Conservation (phyloP, 2,888 invertebrate genomes). For the Griposia aprilina region DNA sequence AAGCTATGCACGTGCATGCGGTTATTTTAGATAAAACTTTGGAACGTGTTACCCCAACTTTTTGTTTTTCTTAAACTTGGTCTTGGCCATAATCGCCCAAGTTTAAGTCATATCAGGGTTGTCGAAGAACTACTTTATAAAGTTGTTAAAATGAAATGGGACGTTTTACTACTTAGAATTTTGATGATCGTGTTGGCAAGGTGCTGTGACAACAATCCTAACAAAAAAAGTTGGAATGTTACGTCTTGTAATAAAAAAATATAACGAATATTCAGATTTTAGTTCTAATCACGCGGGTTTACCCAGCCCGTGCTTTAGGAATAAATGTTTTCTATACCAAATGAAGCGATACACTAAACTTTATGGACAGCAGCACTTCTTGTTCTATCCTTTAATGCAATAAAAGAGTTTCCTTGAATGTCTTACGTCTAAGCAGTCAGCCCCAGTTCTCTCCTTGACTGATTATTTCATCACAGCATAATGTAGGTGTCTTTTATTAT, state of each 20-base stretch:
- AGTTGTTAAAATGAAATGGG: neutral
- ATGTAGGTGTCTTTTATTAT: neutral
- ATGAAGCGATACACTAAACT: neutral
- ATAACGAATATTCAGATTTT: neutral
- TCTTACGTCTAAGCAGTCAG: neutral
- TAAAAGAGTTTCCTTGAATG: neutral
- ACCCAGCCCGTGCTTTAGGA: neutral
- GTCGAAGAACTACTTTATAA: neutral
- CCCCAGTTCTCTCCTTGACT: neutral
- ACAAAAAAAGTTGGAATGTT: too few species aligned
- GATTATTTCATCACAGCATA: neutral
- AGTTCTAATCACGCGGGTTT: neutral
- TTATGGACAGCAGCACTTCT: neutral
- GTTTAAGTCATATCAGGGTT: conserved; percentile 55
- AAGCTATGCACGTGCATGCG: conserved; percentile 55
- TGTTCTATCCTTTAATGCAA: neutral
- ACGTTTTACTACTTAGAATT: neutral
- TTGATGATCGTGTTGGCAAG: neutral
- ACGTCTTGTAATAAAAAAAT: too few species aligned
- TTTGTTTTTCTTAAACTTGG: conserved; percentile 59
- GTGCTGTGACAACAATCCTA: too few species aligned
- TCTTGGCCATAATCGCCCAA: conserved; percentile 53
- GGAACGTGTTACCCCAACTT: conserved; percentile 47
- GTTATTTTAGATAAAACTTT: conserved; percentile 57
- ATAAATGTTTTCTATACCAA: neutral